Base-by-base conservation (phyloP, 2,113 vertebrate species). In the Martes martes region DNA sequence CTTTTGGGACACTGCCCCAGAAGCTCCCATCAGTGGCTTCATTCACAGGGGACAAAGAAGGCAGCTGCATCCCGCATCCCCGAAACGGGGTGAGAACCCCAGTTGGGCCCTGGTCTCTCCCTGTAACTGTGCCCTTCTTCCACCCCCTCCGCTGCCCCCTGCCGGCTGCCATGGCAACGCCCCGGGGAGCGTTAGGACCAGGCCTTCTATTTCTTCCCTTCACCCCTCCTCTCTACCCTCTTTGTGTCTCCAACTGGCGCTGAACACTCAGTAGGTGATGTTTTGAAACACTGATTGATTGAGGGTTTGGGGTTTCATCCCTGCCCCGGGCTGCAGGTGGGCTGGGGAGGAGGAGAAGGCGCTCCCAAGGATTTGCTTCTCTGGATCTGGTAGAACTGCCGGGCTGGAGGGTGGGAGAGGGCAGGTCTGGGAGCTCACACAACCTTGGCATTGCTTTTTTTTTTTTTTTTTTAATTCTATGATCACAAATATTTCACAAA, bases 1-100 rank as follows among this genome's bases (percentile, higher is more conserved):
- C 97, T 98, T 98, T 96, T 94, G 97, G 96, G 96, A 97, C 95
- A 96, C 76, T 96, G 96, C 94, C 96, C 91, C 94, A 98, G 97
- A 95, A 96, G 83, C 69, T 19, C 73, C 55, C 74, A 87, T 93
- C 76, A 52, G 95, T 57, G 91, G 80, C 84, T 96, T 95, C 95
- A 96, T 96, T 97, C 94, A 96, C 86, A 88, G 65, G 69, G 69
- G 45, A 97, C 96, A 98, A 98, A 98, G 94, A 23, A 88, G 91
- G 69, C 98, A 97, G 92, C 97, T 98, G 98, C 90, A 85, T 93
- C 94, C 95, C 92, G 57, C 26, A 61, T 65, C 26, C 86, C 50
- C 6, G 8, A 63, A 89, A 57, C 2, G 33, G 93, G 89, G 89
- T n/a, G 23, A 81, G 82, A 73, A 85, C 96, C 73, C 69, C 65